Base-by-base conservation (phyloP, 2,113 vertebrate species). In the Martes martes region DNA sequence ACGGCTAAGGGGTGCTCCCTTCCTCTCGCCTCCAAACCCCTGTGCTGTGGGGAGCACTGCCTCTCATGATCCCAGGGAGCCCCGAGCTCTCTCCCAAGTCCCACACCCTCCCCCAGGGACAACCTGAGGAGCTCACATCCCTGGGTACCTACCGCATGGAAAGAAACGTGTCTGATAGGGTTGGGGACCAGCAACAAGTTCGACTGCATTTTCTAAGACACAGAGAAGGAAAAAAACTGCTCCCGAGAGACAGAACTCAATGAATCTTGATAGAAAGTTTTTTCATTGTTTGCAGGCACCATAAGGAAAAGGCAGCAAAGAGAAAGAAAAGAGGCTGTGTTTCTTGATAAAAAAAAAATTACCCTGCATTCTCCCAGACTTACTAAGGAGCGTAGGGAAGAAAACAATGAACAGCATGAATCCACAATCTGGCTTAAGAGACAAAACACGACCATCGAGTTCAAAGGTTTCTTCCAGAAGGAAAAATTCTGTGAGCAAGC, bases 141-240 rank as follows among this genome's bases (percentile, higher is more conserved):
- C 1, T 8, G 57, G 10, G 16, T 1, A 0, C 11, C 0, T 0
- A 6, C 2, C 0, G 11, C 74, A 50, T 8, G 23, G 31, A 36
- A 42, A 42, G 3, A 74, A 19, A 36, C 61, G 24, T 0, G 1
- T 65, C 18, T 6, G 19, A 42, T 16, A 6, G 5, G 39, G 52
- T 23, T 2, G 39, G 26, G 57, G n/a, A 63, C 61, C 59, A 18
- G 18, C n/a, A 26, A 36, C 5, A 42, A 55, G 26, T 18, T 79
- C 83, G 39, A 15, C 28, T 9, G 21, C 42, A 65, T 28, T 69
- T 95, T 71, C 84, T 31, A 45, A 61, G 28, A 52, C 73, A 47
- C 9, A 59, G 76, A 65, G 33, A 47, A 50, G 11, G 8, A 42
- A 36, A 59, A 59, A n/a, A 39, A 67, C 18, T 52, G 19, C 13